These are phyloP conservation scores for Xylota segnis DNA, from an alignment of 2,888 invertebrate species.

Conservation along the genomic window DNA sequence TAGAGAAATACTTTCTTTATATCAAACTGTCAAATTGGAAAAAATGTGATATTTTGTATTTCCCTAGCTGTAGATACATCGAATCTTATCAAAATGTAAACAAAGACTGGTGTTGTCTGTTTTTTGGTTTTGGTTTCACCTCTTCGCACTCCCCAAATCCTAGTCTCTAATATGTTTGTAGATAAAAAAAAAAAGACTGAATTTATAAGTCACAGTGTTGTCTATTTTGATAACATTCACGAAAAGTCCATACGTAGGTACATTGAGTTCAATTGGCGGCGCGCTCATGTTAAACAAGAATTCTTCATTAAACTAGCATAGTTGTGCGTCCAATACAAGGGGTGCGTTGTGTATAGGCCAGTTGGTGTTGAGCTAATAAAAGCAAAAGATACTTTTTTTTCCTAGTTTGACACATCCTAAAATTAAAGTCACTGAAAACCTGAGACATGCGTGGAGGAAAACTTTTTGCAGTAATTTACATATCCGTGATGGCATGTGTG, in stretches of 20 bases:
- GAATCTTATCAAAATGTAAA: conserved; percentile 72
- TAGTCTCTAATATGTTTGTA: conserved; percentile 17
- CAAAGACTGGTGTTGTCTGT: conserved; percentile 53
- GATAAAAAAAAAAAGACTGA: conserved; percentile 14
- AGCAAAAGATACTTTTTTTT: conserved; percentile 30
- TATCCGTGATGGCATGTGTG: conserved; percentile 32
- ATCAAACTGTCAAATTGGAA: conserved; percentile 11
- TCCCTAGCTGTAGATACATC: conserved; percentile 21
- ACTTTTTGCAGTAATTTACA: conserved; percentile 27
- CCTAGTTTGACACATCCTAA: conserved; percentile 51
- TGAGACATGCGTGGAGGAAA: not conserved
- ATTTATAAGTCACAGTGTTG: conserved; percentile 19
- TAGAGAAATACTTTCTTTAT: conserved; percentile 5
- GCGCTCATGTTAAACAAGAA: conserved; percentile 49
- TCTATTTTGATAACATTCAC: conserved; percentile 52
- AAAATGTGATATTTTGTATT: conserved; percentile 40
- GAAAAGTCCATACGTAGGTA: conserved; percentile 34
- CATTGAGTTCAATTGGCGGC: conserved; percentile 54
- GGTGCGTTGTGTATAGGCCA: conserved; percentile 65
- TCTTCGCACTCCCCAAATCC: not conserved
- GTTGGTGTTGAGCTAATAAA: conserved; percentile 33
- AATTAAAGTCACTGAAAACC: conserved; percentile 4
- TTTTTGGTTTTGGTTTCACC: conserved; percentile 12
- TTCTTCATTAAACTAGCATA: conserved; percentile 43
- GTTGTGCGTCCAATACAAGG: conserved; percentile 38